Percentiles rank a stretch among this genome's conserved stretches.
phyloP scores from a whole-genome alignment of 2,113 vertebrate genomes.

The Sarotherodon lohbergeri region DNA sequence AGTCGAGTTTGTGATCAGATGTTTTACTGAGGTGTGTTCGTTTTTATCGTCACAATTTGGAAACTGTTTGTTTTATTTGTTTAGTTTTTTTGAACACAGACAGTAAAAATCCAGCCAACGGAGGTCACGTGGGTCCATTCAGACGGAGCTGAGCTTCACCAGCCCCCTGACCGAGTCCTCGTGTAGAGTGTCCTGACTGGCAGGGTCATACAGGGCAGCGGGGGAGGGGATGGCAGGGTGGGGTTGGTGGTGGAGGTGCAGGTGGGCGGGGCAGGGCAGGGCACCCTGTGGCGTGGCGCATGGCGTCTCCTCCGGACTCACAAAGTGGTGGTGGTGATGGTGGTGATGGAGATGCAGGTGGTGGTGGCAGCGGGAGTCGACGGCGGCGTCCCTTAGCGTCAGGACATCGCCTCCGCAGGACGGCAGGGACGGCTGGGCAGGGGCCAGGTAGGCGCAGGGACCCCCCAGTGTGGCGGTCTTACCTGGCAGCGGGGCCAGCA shows the following conservation, averaged over 20 bases:
- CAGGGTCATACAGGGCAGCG: conserved; percentile 79
- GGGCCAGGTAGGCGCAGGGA: conserved; percentile 79
- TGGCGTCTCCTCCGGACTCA: conserved; percentile 84
- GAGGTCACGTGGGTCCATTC: background rate
- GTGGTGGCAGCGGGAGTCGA: conserved; percentile 70
- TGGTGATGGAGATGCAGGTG: conserved; percentile 71
- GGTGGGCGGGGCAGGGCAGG: conserved; percentile 63
- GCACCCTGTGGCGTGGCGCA: conserved; percentile 74
- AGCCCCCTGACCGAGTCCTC: conserved; percentile 91
- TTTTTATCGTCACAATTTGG: background rate
- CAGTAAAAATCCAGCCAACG: background rate
- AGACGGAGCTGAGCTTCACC: conserved; percentile 94
- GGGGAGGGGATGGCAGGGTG: conserved; percentile 37
- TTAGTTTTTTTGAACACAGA: background rate
- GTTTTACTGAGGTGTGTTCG: background rate
- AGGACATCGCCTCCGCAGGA: conserved; percentile 82
- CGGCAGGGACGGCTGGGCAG: conserved; percentile 80
- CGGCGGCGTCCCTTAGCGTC: conserved; percentile 51
- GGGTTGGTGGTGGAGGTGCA: conserved; percentile 21
- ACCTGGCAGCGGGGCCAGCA: conserved; percentile 77
- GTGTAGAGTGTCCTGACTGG: conserved; percentile 88
- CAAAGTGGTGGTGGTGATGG: conserved; percentile 76
- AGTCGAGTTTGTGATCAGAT: background rate
- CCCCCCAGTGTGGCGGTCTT: conserved; percentile 78
- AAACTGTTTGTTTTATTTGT: background rate